These are phyloP conservation scores for Gallinago media DNA, from an alignment of 2,113 vertebrate species.

Conservation along the genomic window DNA sequence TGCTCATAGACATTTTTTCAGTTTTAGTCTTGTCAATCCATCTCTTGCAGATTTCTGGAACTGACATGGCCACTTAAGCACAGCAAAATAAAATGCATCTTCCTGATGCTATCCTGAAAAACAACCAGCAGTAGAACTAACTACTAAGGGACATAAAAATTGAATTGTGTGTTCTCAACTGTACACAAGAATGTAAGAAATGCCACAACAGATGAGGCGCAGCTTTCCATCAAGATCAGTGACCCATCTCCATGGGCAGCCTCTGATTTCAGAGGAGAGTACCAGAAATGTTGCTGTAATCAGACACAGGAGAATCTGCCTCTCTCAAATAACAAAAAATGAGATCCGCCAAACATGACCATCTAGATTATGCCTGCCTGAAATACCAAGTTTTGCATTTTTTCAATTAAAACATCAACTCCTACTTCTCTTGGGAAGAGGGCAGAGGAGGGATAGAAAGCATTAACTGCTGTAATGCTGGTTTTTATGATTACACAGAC, in stretches of 20 bases:
- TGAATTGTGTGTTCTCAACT: neutral
- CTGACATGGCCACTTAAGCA: neutral
- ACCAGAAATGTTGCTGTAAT: neutral
- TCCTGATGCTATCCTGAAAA: neutral
- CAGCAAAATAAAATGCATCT: neutral
- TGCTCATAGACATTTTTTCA: neutral
- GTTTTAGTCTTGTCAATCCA: neutral
- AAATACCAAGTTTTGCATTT: neutral
- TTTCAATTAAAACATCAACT: conserved; percentile 6
- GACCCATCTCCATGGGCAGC: neutral
- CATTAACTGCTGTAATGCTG: conserved; percentile 5
- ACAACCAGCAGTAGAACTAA: neutral
- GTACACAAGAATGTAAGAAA: neutral
- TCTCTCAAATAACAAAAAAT: neutral
- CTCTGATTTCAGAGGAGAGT: neutral
- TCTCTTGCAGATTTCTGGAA: neutral
- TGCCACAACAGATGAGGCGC: neutral
- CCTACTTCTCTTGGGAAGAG: neutral
- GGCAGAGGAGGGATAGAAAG: neutral
- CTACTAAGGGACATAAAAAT: neutral
- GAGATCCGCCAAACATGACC: neutral
- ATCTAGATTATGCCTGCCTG: neutral
- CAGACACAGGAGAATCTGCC: neutral
- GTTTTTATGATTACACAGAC: neutral
- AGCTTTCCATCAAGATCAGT: neutral